These are phyloP conservation scores for Strigamia transsilvanica DNA, from an alignment of 2,888 invertebrate genomes.

Conservation along the genomic window DNA sequence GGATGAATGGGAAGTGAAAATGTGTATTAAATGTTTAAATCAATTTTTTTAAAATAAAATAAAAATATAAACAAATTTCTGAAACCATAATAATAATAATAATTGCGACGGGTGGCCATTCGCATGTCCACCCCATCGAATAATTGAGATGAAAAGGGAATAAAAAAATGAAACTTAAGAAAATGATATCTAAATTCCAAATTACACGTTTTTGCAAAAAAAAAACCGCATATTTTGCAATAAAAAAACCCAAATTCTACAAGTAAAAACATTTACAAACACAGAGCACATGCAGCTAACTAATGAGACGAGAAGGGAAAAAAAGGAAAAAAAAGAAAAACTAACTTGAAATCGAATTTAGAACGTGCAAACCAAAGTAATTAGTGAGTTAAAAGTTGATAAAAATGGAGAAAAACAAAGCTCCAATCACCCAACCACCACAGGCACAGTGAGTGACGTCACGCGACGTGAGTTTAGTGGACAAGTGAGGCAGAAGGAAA, in stretches of 20 bases:
- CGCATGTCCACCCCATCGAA: no score
- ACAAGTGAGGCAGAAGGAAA: conserved; percentile 19
- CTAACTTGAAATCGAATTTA: conserved; percentile 56
- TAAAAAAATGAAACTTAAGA: conserved; percentile 3
- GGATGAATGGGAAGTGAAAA: not conserved
- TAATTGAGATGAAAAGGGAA: conserved; percentile 13
- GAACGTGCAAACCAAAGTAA: conserved; percentile 57
- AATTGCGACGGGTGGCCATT: no score
- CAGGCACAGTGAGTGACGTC: conserved; percentile 40
- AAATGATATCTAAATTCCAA: conserved; percentile 9
- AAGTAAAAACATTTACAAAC: conserved; percentile 26
- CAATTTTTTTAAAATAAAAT: not conserved
- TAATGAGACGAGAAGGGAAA: not conserved
- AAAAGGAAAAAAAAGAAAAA: conserved; percentile 42
- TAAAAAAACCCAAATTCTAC: conserved; percentile 27
- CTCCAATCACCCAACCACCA: conserved; percentile 44
- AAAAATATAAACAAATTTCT: not conserved
- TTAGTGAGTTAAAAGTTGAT: not conserved
- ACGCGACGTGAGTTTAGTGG: conserved; percentile 48
- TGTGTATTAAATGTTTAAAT: not conserved
- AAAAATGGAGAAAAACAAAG: not conserved
- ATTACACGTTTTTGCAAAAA: not conserved
- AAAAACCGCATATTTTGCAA: not conserved
- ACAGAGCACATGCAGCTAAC: conserved; percentile 50
- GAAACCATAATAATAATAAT: not conserved